phyloP scores from a whole-genome alignment of 2,888 invertebrate genomes.

The Neoitamus cyanurus region DNA sequence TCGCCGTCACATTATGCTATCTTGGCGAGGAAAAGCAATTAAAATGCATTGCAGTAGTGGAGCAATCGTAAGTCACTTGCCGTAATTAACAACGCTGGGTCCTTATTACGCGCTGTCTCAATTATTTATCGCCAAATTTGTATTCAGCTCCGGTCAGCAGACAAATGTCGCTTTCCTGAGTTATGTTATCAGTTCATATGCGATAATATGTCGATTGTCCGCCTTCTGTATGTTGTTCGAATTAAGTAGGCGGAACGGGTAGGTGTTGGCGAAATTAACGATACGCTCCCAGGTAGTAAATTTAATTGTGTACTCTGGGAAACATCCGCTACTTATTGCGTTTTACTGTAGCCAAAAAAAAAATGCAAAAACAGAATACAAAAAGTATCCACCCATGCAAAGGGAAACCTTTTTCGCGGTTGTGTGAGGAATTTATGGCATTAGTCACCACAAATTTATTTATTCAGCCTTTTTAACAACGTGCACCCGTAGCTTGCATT shows the following conservation, averaged over 20 bases:
- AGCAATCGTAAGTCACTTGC: not conserved
- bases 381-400: not conserved
- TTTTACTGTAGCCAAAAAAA: not conserved
- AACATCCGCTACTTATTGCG: not conserved
- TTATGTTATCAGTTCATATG: constrained; percentile 1
- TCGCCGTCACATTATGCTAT: not conserved
- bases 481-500: not conserved
- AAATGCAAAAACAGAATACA: not conserved
- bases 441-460: not conserved
- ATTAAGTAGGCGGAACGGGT: constrained; percentile 12
- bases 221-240: not conserved
- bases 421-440: not conserved
- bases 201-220: constrained; percentile 5
- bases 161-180: not conserved
- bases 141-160: not conserved
- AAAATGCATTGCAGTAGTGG: not conserved
- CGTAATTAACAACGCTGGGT: not conserved
- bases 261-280: constrained; percentile 6
- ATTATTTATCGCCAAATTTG: constrained; percentile 5
- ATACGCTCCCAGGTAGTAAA: not conserved
- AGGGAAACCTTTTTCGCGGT: not conserved
- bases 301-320: not conserved
- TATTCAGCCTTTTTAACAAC: not conserved
- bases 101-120: not conserved
- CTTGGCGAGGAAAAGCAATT: not conserved